Conservation (phyloP, 2,113 vertebrate genomes). For the Tychaedon coryphoeus region DNA sequence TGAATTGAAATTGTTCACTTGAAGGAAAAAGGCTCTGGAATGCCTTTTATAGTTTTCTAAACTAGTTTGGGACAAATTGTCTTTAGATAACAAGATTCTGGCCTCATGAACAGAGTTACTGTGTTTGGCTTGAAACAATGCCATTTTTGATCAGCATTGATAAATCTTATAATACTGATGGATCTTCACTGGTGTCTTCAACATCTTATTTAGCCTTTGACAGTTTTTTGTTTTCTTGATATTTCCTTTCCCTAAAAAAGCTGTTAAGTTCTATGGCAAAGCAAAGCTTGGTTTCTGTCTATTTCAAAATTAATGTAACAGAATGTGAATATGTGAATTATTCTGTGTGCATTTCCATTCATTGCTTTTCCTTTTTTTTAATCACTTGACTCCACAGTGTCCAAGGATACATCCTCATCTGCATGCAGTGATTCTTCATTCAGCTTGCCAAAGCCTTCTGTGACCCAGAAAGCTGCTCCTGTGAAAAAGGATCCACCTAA, state of each 20-base stretch:
- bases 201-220: not conserved
- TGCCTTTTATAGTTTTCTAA: not conserved
- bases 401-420: slow-evolving; percentile 31
- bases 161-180: not conserved
- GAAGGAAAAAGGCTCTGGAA: not conserved
- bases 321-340: not conserved
- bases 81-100: not conserved
- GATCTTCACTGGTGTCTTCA: not conserved
- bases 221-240: not conserved
- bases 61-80: not conserved
- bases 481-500: slow-evolving; percentile 79
- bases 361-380: not conserved
- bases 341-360: not conserved
- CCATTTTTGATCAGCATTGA: not conserved
- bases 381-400: slow-evolving; percentile 28
- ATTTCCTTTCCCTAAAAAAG: not conserved
- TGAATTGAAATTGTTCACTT: not conserved
- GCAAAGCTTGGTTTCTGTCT: not conserved
- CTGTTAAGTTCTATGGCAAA: not conserved
- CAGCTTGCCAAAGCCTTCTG: slow-evolving; percentile 39
- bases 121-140: not conserved
- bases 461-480: slow-evolving; percentile 41
- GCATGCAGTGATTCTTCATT: not conserved
- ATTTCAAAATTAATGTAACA: not conserved
- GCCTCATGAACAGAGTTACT: not conserved